These are phyloP conservation scores for Caiman crocodilus DNA, from an alignment of 2,797 vertebrate species.

Conservation along the genomic window DNA sequence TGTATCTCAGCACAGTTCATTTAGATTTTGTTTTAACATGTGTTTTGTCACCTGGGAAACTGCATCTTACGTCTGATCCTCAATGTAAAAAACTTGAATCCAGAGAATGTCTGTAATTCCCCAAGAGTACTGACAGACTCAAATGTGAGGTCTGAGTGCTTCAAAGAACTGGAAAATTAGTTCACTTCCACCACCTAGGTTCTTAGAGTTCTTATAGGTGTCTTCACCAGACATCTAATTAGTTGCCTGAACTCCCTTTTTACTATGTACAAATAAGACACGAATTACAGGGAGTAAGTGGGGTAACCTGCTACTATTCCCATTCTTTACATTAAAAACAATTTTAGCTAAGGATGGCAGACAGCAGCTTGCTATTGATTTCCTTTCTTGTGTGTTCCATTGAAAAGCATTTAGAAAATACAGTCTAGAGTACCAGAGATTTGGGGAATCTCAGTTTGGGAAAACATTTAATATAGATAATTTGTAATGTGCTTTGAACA, in stretches of 20 bases:
- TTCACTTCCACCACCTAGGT: neutral
- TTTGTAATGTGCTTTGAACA: conserved; percentile 11
- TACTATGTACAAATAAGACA: neutral
- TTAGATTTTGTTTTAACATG: neutral
- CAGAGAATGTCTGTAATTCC: neutral
- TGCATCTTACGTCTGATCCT: neutral
- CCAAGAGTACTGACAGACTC: neutral
- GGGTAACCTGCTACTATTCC: neutral
- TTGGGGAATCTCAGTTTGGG: neutral
- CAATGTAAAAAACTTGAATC: neutral
- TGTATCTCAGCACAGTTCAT: neutral
- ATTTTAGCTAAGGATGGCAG: conserved; percentile 1
- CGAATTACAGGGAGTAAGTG: neutral
- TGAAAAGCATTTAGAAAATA: conserved; percentile 49
- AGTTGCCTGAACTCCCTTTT: neutral
- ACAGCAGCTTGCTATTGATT: conserved; percentile 22
- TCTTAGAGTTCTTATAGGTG: neutral
- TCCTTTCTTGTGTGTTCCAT: neutral
- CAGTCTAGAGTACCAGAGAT: neutral
- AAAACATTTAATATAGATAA: neutral
- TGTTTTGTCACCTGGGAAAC: neutral
- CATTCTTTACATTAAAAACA: neutral
- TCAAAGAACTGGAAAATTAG: conserved; percentile 7
- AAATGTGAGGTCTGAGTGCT: neutral
- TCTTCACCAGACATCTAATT: conserved; percentile 18